A percentile compares a stretch with the other conserved stretches of the same genome.
These are phyloP conservation scores for Nothobranchius furzeri DNA, from an alignment of 2,113 vertebrate genomes.

Conservation along the genomic window DNA sequence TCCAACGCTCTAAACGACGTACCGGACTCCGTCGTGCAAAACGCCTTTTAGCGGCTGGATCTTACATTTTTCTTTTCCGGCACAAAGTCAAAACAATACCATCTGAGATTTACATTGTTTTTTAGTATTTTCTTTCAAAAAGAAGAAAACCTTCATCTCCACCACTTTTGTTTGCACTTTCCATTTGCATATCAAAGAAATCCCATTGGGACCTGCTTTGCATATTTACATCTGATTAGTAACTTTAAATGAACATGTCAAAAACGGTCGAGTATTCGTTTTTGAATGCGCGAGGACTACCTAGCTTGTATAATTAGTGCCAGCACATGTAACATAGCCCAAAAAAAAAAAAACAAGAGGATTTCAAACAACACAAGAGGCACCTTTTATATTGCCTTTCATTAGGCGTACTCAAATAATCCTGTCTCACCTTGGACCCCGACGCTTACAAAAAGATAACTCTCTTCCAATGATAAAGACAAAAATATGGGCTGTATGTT, in stretches of 20 bases:
- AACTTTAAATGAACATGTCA: slow-evolving; percentile 83
- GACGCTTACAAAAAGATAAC: slow-evolving; percentile 70
- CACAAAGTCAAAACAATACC: slow-evolving; percentile 57
- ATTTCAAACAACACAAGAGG: slow-evolving; percentile 72
- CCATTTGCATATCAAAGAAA: slow-evolving; percentile 82
- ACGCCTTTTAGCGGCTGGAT: slow-evolving; percentile 31
- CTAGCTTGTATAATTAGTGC: slow-evolving; percentile 78
- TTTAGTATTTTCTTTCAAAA: slow-evolving; percentile 12
- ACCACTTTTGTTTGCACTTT: slow-evolving; percentile 79
- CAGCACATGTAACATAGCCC: slow-evolving; percentile 72
- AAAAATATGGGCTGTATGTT: slow-evolving; percentile 72
- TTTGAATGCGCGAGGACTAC: slow-evolving; percentile 66
- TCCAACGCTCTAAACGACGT: not conserved
- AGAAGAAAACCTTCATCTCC: slow-evolving; percentile 60
- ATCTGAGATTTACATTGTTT: slow-evolving; percentile 19
- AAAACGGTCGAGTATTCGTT: slow-evolving; percentile 76
- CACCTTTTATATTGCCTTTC: slow-evolving; percentile 77
- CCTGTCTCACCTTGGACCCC: slow-evolving; percentile 72
- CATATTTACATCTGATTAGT: slow-evolving; percentile 84
- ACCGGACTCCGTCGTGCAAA: slow-evolving; percentile 26
- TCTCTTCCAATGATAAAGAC: slow-evolving; percentile 68
- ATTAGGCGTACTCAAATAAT: slow-evolving; percentile 76
- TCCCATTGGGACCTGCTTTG: slow-evolving; percentile 77
- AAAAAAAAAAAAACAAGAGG: slow-evolving; percentile 70
- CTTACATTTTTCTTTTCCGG: slow-evolving; percentile 36